These are phyloP conservation scores for Triplophysa dalaica DNA, from an alignment of 2,113 vertebrate species.

Conservation along the genomic window DNA sequence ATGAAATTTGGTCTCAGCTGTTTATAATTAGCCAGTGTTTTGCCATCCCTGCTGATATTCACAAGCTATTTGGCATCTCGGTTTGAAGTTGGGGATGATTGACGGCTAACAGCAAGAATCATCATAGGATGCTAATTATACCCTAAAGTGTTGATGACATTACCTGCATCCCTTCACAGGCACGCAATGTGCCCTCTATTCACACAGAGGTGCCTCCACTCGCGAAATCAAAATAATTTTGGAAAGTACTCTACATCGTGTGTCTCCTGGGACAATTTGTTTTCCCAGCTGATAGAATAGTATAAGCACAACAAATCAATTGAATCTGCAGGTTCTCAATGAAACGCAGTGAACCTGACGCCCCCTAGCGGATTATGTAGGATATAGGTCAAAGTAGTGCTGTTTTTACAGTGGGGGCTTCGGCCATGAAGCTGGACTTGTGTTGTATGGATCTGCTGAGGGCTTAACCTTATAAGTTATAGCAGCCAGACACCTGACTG, in stretches of 20 bases:
- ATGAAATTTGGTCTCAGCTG: not conserved
- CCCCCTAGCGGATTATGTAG: constrained; percentile 6
- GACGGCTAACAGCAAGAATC: constrained; percentile 11
- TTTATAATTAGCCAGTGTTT: constrained; percentile 11
- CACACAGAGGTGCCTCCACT: not conserved
- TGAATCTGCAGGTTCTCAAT: constrained; percentile 25
- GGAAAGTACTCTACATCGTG: not conserved
- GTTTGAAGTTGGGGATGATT: constrained; percentile 17
- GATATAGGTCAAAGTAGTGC: not conserved
- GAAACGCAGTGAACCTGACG: not conserved
- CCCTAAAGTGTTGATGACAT: constrained; percentile 27
- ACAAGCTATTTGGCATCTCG: constrained; percentile 13
- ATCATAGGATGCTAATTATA: constrained; percentile 25
- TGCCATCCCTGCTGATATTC: constrained; percentile 14
- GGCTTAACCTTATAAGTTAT: constrained; percentile 41
- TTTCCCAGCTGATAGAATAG: constrained; percentile 6
- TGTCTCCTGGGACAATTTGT: constrained; percentile 19
- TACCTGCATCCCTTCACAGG: not conserved
- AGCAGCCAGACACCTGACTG: constrained; percentile 32
- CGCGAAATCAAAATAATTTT: constrained; percentile 7
- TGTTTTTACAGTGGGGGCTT: not conserved
- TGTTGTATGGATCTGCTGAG: not conserved
- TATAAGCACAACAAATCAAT: constrained; percentile 14
- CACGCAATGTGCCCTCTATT: not conserved
- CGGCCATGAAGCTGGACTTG: not conserved